A percentile compares a stretch with the other conserved stretches of the same genome.
Evolutionary conservation across 2,113 vertebrate species (phyloP).

Genomic region (Siniperca knerii): DNA sequence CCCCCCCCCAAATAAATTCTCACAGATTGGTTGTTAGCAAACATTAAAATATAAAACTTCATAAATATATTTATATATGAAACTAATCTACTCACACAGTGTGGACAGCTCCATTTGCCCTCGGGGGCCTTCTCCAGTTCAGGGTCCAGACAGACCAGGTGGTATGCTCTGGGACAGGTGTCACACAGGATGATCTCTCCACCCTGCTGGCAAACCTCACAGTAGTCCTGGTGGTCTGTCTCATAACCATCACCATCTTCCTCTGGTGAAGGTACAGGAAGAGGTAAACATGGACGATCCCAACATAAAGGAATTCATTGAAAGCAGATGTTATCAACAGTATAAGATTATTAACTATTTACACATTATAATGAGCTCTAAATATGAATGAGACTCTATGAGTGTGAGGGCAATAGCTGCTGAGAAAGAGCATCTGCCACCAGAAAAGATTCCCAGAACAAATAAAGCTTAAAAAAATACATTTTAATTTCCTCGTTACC

Average conservation of each 20-base stretch:
- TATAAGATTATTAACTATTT: neutral
- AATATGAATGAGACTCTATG: neutral
- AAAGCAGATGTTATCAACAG: neutral
- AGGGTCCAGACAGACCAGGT: conserved; percentile 97
- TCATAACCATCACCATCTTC: conserved; percentile 98
- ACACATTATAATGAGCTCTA: neutral
- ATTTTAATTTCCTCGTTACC: conserved; percentile 40
- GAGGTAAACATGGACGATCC: neutral
- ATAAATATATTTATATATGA: neutral
- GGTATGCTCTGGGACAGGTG: conserved; percentile 96
- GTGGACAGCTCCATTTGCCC: conserved; percentile 99
- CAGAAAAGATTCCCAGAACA: conserved; percentile 36
- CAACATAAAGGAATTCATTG: neutral
- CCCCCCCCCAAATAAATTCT: neutral
- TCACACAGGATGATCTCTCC: conserved; percentile 98
- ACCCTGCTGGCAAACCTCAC: conserved; percentile 98
- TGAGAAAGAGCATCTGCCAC: conserved; percentile 26
- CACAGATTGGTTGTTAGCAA: neutral
- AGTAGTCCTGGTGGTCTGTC: conserved; percentile 99
- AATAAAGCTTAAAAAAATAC: conserved; percentile 34
- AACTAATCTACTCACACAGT: conserved; percentile 89
- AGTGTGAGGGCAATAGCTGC: conserved; percentile 2
- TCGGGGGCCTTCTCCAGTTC: conserved; percentile 97
- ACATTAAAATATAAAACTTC: neutral
- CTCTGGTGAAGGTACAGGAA: conserved; percentile 77